Percentiles rank a stretch among this genome's conserved stretches.
Evolutionary conservation across 2,888 invertebrate species (phyloP).

Genomic region (Hanleya hanleyi): DNA sequence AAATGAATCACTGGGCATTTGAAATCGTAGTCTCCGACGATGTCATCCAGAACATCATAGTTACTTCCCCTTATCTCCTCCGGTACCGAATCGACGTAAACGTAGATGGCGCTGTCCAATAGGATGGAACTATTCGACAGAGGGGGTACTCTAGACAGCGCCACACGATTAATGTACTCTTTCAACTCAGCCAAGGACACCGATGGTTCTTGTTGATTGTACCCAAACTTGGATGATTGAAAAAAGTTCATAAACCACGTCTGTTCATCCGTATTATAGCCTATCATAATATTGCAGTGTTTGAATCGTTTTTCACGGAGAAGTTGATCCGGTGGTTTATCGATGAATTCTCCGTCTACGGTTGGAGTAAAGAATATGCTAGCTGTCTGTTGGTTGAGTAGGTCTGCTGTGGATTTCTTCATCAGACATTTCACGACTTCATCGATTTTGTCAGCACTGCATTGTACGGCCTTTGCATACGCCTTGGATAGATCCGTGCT

Average conservation of each 20-base stretch:
- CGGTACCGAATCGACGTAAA: conserved; percentile 28
- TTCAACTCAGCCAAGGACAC: neutral
- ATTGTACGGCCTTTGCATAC: conserved; percentile 71
- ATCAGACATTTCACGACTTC: conserved; percentile 47
- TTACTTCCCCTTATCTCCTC: conserved; percentile 79
- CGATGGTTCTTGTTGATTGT: neutral
- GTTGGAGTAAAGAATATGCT: conserved; percentile 88
- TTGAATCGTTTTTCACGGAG: conserved; percentile 88
- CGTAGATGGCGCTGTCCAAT: neutral
- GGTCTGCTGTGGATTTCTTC: conserved; percentile 25
- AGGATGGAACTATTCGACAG: neutral
- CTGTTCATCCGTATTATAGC: conserved; percentile 96
- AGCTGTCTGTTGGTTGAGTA: conserved; percentile 40
- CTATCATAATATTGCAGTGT: conserved; percentile 91
- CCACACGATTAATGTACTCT: neutral
- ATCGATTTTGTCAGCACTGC: conserved; percentile 26
- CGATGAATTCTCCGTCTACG: conserved; percentile 90
- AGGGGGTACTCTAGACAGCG: neutral
- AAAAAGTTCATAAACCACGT: conserved; percentile 95
- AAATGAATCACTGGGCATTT: conserved; percentile 94
- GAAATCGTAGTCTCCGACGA: conserved; percentile 96
- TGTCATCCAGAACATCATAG: conserved; percentile 91
- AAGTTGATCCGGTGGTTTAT: conserved; percentile 89
- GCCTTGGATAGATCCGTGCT: conserved; percentile 80
- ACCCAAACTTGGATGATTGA: conserved; percentile 80